phyloP scores from a whole-genome alignment of 2,797 vertebrate genomes.

The Danionella dracula region DNA sequence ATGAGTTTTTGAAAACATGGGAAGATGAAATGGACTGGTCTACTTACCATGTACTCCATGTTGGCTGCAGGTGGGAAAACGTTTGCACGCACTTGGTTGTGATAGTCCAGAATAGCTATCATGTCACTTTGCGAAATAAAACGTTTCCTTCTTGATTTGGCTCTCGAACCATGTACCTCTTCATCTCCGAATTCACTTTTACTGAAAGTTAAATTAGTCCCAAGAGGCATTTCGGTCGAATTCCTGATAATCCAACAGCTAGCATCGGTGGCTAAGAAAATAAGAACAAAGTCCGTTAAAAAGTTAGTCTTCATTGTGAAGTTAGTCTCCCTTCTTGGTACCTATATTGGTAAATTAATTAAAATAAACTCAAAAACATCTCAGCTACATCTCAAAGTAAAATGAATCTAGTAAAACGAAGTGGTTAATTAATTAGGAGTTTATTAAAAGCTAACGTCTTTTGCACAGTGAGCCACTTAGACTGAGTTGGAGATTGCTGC shows the following conservation, averaged over 20 bases:
- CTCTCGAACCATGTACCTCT: slow-evolving; percentile 59
- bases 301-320: slow-evolving; percentile 42
- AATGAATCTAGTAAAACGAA: too few relatives aligned
- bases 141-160: slow-evolving; percentile 75
- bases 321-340: too few relatives aligned
- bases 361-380: background rate
- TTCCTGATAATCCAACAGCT: slow-evolving; percentile 67
- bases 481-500: too few relatives aligned
- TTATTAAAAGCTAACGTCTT: background rate
- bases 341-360: background rate
- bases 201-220: slow-evolving; percentile 65
- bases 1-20: too few relatives aligned
- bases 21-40: background rate
- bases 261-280: slow-evolving; percentile 57
- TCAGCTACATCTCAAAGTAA: background rate
- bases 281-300: slow-evolving; percentile 25
- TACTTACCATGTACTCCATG: slow-evolving; percentile 89
- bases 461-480: too few relatives aligned
- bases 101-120: slow-evolving; percentile 85
- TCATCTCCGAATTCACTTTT: slow-evolving; percentile 58
- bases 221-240: slow-evolving; percentile 63
- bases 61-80: slow-evolving; percentile 87
- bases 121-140: slow-evolving; percentile 84
- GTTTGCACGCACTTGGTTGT: slow-evolving; percentile 82
- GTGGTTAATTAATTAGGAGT: background rate